Base-by-base conservation (phyloP, 2,888 invertebrate species). In the Tetrapedia diversipes region DNA sequence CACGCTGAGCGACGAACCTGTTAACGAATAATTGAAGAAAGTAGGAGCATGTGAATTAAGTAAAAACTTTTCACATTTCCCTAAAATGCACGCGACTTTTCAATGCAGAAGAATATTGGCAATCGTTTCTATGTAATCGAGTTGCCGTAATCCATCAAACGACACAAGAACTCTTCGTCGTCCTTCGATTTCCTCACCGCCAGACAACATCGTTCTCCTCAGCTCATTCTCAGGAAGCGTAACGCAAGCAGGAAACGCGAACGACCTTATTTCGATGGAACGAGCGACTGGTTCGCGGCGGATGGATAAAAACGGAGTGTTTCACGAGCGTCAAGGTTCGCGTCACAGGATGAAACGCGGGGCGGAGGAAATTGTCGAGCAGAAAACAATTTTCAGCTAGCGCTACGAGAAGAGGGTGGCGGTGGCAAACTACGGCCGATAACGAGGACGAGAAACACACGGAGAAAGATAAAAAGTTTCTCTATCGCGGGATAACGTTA, bases 401-500 rank as follows among this genome's bases (percentile, higher is more conserved):
- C n/a, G n/a, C n/a, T n/a, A n/a, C n/a, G 32, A 11, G 16, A 14
- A 6, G 4, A 16, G 49, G 22, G 60, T 19, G 16, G 51, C 61
- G 41, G 7, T 29, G 32, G 32, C n/a, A 24, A 70, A 34, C 51
- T 51, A 29, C 53, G 63, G 47, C 49, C 54, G 82, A 73, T 66
- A 65, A 82, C 49, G 54, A 71, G 64, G 73, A 53, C 47, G 51
- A 63, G 74, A 74, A 80, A 83, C 59, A 82, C 69, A 66, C 51
- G 57, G 41, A 53, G 56, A 37, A 51, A 56, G 79, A 75, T 77
- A 81, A 85, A 79, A 87, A 84, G 80, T 82, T 85, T 86, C 84
- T 83, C 85, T 80, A 84, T 87, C 85, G 84, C 60, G 69, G 57
- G 78, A 79, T 83, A 83, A 87, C 82, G 81, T 86, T 86, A 86